phyloP scores from a whole-genome alignment of 2,888 invertebrate species.

The Stramonita haemastoma region DNA sequence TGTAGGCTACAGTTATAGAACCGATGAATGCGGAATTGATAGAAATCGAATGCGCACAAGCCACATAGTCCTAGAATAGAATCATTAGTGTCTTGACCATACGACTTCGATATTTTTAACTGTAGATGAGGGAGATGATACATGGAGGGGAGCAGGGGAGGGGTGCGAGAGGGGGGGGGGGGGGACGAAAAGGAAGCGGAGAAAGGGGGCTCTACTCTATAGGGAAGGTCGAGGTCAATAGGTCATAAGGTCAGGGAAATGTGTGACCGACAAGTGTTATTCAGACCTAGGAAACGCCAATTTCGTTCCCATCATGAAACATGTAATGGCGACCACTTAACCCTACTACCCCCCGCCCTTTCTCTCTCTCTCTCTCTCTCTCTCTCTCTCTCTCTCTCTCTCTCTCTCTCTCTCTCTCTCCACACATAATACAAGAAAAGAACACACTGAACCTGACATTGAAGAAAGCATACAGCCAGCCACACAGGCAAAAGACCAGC shows the following conservation, averaged over 20 bases:
- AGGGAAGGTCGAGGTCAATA: too few species aligned
- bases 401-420: background rate
- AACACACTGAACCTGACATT: background rate
- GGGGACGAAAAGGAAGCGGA: background rate
- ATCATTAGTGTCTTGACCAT: too few species aligned
- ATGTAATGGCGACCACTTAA: too few species aligned
- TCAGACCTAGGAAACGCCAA: too few species aligned
- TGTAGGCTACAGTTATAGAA: too few species aligned
- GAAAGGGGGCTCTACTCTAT: background rate
- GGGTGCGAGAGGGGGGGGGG: background rate
- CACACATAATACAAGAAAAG: background rate
- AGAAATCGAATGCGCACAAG: too few species aligned
- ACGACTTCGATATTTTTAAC: too few species aligned
- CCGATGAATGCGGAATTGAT: too few species aligned
- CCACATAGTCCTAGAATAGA: too few species aligned
- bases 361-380: background rate
- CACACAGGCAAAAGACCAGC: background rate
- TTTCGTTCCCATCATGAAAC: too few species aligned
- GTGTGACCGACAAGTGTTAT: too few species aligned
- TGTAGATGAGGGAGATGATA: background rate
- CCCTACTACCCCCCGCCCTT: background rate
- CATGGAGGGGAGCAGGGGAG: background rate
- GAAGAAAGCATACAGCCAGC: background rate
- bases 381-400: background rate
- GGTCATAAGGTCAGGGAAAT: too few species aligned